phyloP scores from a whole-genome alignment of 2,113 vertebrate species.

The Danio rerio region DNA sequence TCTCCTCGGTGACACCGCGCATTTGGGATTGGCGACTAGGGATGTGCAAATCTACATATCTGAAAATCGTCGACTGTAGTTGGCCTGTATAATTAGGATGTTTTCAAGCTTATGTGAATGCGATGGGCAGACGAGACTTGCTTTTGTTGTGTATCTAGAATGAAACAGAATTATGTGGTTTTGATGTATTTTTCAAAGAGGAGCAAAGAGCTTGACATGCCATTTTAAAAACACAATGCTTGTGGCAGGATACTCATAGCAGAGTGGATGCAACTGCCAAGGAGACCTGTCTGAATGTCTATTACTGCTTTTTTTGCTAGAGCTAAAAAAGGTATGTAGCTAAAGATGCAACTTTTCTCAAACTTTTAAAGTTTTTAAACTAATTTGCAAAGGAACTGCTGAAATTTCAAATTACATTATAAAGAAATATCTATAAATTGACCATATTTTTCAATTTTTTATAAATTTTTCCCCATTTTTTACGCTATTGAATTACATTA shows the following conservation, averaged over 20 bases:
- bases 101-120: not conserved
- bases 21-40: not conserved
- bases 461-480: no score
- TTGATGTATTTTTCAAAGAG: not conserved
- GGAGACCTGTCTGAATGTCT: not conserved
- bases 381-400: no score
- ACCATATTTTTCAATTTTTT: no score
- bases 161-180: not conserved
- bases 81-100: not conserved
- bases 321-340: not conserved
- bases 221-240: constrained; percentile 10
- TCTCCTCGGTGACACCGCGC: not conserved
- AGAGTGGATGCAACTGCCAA: not conserved
- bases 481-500: no score
- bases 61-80: not conserved
- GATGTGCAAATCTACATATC: not conserved
- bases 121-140: not conserved
- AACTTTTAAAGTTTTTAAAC: not conserved
- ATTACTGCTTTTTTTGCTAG: not conserved
- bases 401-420: no score
- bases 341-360: not conserved
- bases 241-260: not conserved
- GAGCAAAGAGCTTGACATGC: not conserved
- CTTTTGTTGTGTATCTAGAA: not conserved
- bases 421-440: no score